These are phyloP conservation scores for Cryptotermes secundus DNA, from an alignment of 1,140 invertebrate species.

Conservation along the genomic window DNA sequence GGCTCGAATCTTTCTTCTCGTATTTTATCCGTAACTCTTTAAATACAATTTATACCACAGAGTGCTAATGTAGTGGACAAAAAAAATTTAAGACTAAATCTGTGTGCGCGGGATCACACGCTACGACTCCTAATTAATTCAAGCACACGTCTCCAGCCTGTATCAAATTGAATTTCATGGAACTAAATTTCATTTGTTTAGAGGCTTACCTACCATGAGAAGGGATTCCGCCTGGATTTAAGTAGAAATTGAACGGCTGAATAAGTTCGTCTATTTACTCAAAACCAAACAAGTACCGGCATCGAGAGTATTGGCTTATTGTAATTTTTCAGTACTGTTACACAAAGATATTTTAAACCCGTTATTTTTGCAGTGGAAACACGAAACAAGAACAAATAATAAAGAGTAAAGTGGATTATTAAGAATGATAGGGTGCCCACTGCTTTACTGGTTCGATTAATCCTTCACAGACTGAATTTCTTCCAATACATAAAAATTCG, in stretches of 20 bases:
- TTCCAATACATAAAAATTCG: too few relatives aligned
- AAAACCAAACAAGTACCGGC: neutral
- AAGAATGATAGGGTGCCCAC: too few relatives aligned
- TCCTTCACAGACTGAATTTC: too few relatives aligned
- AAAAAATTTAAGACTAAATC: neutral
- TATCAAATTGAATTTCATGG: neutral
- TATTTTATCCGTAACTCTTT: too few relatives aligned
- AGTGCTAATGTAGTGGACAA: neutral
- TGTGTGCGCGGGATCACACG: neutral
- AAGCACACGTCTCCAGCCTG: neutral
- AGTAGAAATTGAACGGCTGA: neutral
- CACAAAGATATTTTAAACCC: too few relatives aligned
- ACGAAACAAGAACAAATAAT: too few relatives aligned
- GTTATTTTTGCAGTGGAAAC: too few relatives aligned
- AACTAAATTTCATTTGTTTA: slow-evolving; percentile 10
- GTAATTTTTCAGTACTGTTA: too few relatives aligned
- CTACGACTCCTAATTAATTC: neutral
- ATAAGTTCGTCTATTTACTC: neutral
- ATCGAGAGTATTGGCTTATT: too few relatives aligned
- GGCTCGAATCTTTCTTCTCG: too few relatives aligned
- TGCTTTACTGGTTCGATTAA: too few relatives aligned
- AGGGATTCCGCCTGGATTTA: neutral
- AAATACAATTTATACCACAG: neutral
- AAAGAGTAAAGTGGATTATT: too few relatives aligned
- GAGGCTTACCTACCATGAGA: neutral